Base-by-base conservation (phyloP, 2,113 vertebrate species). In the Archilochus colubris region DNA sequence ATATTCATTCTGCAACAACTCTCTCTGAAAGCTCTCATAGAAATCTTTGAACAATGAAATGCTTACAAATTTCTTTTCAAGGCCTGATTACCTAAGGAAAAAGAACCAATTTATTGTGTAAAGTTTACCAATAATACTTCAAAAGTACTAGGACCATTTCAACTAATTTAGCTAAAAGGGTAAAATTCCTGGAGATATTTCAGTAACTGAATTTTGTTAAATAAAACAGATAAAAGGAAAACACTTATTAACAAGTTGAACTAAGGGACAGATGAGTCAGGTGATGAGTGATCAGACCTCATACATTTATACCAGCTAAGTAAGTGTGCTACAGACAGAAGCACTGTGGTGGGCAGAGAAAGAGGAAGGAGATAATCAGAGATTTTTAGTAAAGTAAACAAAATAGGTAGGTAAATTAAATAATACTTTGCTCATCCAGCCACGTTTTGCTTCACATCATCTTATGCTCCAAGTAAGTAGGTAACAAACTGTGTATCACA, bases 391-490 rank as follows among this genome's bases (percentile, higher is more conserved):
- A 79, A 59, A 40, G 40, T 40, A 40, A 40, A 40, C 40, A 40
- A 40, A 40, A 22, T 8, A 82, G 27, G 36, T 12, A 66, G 27
- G 25, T 17, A 43, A 67, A 55, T 67, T 22, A 67, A 82, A 46
- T 43, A 82, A 72, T 38, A 82, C 0, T 67, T 11, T 2, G 4
- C 4, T 36, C 16, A 48, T 25, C 12, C 48, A 70, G 78, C 46
- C 30, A 51, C 0, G 0, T 36, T 69, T 7, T 44, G 36, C 36
- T 77, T 43, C 74, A n/a, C 25, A 69, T 18, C 51, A 74, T 17
- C 14, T 84, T n/a, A 66, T 0, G 0, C 23, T 44, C 46, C 7
- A 21, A 77, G 31, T 0, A 21, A 77, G 31, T 0, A 58, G 1
- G 0, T 50, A 82, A 54, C 9, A 25, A 30, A 44, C 23, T 27